Conservation (phyloP, 2,797 vertebrate species). For the Macropodus opercularis region DNA sequence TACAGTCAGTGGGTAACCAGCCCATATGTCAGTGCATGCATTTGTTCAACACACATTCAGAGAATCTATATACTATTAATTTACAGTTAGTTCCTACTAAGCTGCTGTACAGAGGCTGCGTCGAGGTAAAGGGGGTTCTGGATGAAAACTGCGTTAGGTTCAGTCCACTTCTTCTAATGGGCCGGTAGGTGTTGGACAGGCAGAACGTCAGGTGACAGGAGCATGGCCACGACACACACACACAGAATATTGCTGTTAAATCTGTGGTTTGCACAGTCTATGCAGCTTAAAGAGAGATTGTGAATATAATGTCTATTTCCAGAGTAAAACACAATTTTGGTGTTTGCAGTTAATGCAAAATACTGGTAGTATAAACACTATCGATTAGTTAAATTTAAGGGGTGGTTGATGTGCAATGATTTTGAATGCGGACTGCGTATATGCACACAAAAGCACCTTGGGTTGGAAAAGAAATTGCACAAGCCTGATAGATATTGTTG, state of each 20-base stretch:
- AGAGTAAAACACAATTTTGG: slow-evolving; percentile 65
- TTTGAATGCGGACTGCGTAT: slow-evolving; percentile 71
- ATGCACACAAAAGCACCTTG: slow-evolving; percentile 81
- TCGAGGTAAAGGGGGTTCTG: slow-evolving; percentile 72
- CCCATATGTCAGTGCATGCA: slow-evolving; percentile 72
- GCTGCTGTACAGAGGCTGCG: slow-evolving; percentile 74
- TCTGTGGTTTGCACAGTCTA: slow-evolving; percentile 74
- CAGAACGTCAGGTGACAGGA: slow-evolving; percentile 39
- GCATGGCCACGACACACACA: slow-evolving; percentile 55
- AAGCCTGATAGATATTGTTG: slow-evolving; percentile 70
- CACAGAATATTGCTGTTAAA: slow-evolving; percentile 78
- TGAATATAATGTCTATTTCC: slow-evolving; percentile 58
- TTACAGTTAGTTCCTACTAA: slow-evolving; percentile 70
- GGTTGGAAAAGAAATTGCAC: slow-evolving; percentile 74
- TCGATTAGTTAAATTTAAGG: slow-evolving; percentile 55
- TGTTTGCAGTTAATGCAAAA: slow-evolving; percentile 64
- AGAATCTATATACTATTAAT: slow-evolving; percentile 71
- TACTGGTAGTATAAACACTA: slow-evolving; percentile 66
- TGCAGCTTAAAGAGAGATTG: slow-evolving; percentile 62
- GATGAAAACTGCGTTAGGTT: slow-evolving; percentile 30
- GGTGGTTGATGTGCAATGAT: slow-evolving; percentile 60
- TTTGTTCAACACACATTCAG: slow-evolving; percentile 64
- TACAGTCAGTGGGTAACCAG: slow-evolving; percentile 77
- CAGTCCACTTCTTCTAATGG: slow-evolving; percentile 19
- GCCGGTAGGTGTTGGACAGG: slow-evolving; percentile 5